Evolutionary conservation across 2,797 vertebrate genomes (phyloP), one percentile per base, ranked within the genome.

Genomic region (Oreochromis mossambicus): DNA sequence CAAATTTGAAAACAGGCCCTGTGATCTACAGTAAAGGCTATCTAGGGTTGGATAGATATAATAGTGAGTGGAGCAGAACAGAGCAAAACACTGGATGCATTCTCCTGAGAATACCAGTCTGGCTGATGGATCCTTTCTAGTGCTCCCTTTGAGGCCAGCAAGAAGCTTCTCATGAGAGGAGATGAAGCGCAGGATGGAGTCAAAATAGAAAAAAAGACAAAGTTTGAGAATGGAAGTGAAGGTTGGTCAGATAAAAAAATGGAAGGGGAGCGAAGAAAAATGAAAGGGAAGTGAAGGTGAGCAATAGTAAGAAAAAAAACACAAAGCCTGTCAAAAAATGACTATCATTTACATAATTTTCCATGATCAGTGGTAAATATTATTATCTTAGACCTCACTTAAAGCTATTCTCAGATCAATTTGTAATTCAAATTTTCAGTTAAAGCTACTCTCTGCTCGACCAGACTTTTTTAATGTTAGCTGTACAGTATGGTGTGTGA

Each of bases 11-110:
- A 93, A 92, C 87, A 86, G 78, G 82, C 86, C 76, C 84, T 93
- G 85, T 93, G 93, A 95, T 94, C 88, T 92, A 93, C 86, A 90
- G 89, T 88, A 92, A 90, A 93, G 94, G 92, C 91, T 91, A 95
- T 91, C 91, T 88, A 70, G 78, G 89, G 91, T 92, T 91, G 88
- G 84, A 84, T 87, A 88, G 89, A 94, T 95, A 89, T 89, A 88
- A 91, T 94, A 89, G 87, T 86, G 91, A 93, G 89, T 85, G 77
- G 86, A 92, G 86, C 86, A 93, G 93, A 94, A 92, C 85, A 90
- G 91, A 94, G 89, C 89, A 91, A 88, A 85, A 84, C 24, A 52
- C 88, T 88, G 84, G 85, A 89, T 90, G 80, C 84, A 86, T 91
- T 52, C 88, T 94, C 82, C 24, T 77, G 90, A 92, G 87, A 95